phyloP scores from a whole-genome alignment of 2,888 invertebrate species.

The Drosophila acutilabella region DNA sequence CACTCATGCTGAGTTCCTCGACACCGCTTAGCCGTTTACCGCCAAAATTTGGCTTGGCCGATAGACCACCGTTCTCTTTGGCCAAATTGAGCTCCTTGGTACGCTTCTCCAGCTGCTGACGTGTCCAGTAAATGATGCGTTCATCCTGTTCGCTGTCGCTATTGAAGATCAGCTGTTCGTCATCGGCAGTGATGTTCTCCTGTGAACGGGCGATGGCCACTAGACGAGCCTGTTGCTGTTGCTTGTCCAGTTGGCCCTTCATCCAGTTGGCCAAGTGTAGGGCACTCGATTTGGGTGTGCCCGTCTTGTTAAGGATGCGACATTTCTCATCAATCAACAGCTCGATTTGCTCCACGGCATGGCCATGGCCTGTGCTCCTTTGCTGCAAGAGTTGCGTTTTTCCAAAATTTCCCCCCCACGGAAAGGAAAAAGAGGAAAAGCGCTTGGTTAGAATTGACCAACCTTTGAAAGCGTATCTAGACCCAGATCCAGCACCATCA shows the following conservation, averaged over 20 bases:
- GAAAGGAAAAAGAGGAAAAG: background rate
- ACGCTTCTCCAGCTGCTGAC: slow-evolving; percentile 89
- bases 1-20: slow-evolving; percentile 85
- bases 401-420: background rate
- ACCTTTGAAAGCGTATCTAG: background rate
- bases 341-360: slow-evolving; percentile 86
- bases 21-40: slow-evolving; percentile 84
- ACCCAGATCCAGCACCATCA: slow-evolving; percentile 1
- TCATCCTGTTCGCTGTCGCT: slow-evolving; percentile 83
- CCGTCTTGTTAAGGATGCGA: slow-evolving; percentile 87
- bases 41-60: slow-evolving; percentile 75
- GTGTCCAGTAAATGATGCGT: slow-evolving; percentile 87
- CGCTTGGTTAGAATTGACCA: slow-evolving; percentile 25
- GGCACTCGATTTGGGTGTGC: slow-evolving; percentile 89
- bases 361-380: slow-evolving; percentile 57
- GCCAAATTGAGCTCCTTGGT: slow-evolving; percentile 89
- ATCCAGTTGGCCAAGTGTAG: slow-evolving; percentile 92
- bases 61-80: slow-evolving; percentile 84
- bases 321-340: slow-evolving; percentile 88
- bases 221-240: slow-evolving; percentile 85
- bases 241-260: slow-evolving; percentile 90
- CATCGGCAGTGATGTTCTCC: slow-evolving; percentile 83
- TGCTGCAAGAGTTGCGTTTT: slow-evolving; percentile 56
- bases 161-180: slow-evolving; percentile 77
- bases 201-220: slow-evolving; percentile 78